A percentile compares a stretch with the other conserved stretches of the same genome.
Evolutionary conservation across 2,113 vertebrate genomes (phyloP).

Genomic region (Spea bombifrons): DNA sequence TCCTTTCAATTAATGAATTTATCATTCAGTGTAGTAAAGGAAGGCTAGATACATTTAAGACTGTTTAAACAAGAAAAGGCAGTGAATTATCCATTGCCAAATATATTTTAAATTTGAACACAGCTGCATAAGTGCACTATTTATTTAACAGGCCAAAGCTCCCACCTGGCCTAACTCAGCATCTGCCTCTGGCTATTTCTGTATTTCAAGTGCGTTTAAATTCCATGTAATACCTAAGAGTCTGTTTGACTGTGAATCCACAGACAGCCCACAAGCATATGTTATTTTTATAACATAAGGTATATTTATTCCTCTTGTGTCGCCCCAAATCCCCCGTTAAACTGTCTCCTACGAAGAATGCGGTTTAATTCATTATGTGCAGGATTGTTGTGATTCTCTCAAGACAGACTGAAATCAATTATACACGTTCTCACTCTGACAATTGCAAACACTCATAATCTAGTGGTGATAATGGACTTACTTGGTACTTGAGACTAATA

Average conservation of each 20-base stretch:
- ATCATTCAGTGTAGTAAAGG: too few relatives aligned
- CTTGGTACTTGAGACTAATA: conserved; percentile 37
- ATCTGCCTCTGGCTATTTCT: conserved; percentile 1
- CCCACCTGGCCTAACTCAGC: background rate
- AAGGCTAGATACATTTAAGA: too few relatives aligned
- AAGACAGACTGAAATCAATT: conserved; percentile 38
- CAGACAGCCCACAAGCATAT: background rate
- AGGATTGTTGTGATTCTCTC: conserved; percentile 7
- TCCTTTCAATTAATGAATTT: too few relatives aligned
- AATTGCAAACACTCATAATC: conserved; percentile 43
- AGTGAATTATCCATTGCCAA: background rate
- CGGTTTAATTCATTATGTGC: conserved; percentile 7
- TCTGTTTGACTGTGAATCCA: conserved; percentile 1
- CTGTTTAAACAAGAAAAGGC: background rate
- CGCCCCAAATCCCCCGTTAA: conserved; percentile 7
- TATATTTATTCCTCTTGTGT: conserved; percentile 8
- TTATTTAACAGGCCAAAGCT: background rate
- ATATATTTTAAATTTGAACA: background rate
- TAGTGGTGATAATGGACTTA: conserved; percentile 44
- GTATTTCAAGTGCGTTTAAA: conserved; percentile 7
- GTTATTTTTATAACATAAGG: conserved; percentile 17
- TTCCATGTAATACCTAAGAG: conserved; percentile 4
- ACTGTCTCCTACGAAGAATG: conserved; percentile 14
- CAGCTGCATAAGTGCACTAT: background rate
- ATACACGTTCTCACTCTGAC: conserved; percentile 14